phyloP scores from a whole-genome alignment of 2,797 vertebrate genomes.

The Macroramphosus scolopax region DNA sequence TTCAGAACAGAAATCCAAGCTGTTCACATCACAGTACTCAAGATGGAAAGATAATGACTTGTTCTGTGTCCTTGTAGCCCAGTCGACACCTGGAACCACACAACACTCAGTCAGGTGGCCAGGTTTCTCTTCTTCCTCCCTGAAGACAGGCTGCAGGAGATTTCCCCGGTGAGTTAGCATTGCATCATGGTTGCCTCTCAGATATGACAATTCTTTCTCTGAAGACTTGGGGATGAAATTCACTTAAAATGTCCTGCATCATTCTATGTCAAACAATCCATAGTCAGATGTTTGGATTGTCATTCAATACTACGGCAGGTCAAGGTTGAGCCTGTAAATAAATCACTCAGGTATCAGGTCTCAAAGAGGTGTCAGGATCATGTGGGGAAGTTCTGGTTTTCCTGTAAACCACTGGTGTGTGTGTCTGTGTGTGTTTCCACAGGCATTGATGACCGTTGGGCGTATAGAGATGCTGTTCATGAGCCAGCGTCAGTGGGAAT shows the following conservation, averaged over 20 bases:
- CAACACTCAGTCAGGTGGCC: slow-evolving; percentile 72
- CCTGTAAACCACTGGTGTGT: slow-evolving; percentile 11
- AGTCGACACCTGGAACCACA: slow-evolving; percentile 68
- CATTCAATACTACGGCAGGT: slow-evolving; percentile 34
- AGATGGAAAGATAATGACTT: background rate
- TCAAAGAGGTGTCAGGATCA: slow-evolving; percentile 51
- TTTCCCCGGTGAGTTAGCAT: slow-evolving; percentile 67
- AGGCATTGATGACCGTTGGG: slow-evolving; percentile 76
- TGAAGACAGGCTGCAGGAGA: slow-evolving; percentile 56
- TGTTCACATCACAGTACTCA: background rate
- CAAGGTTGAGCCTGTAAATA: slow-evolving; percentile 49
- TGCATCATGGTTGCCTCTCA: background rate
- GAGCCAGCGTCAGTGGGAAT: slow-evolving; percentile 75
- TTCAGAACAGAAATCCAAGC: background rate
- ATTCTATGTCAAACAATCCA: background rate
- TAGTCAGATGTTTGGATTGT: slow-evolving; percentile 44
- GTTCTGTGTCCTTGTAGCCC: slow-evolving; percentile 54
- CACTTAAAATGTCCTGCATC: no score
- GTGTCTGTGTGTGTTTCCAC: slow-evolving; percentile 27
- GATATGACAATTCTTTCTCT: background rate
- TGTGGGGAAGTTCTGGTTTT: slow-evolving; percentile 38
- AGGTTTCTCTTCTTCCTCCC: slow-evolving; percentile 80
- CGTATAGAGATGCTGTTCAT: slow-evolving; percentile 79
- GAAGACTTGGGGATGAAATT: no score
- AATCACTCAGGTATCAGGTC: slow-evolving; percentile 51